Evolutionary conservation across 1,140 invertebrate genomes (phyloP), one percentile per base, ranked within the genome.

Genomic region (Bombus polaris): DNA sequence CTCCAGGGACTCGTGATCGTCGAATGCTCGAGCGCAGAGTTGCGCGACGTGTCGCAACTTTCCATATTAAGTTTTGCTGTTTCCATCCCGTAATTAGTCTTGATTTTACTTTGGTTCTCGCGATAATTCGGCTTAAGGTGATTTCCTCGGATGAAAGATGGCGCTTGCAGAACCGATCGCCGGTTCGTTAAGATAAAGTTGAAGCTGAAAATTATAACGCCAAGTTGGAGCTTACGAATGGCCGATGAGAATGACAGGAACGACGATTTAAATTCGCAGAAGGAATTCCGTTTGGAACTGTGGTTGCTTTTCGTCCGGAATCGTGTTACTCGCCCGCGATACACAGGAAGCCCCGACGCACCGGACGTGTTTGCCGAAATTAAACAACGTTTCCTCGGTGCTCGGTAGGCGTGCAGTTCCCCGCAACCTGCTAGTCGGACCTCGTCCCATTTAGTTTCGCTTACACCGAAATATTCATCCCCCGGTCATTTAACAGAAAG

Each of bases 381-480:
- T 93, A 91, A 91, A 92, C 90, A 88, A 87, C 72, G 85, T 87
- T 84, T 87, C 73, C 85, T 78, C 82, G 83, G n/a, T 87, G 28
- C 74, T 6, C 6, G 13, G 25, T 18, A 22, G 35, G 70, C 53
- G 68, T 22, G 12, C 62, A 47, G 37, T 57, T 22, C 32, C 65
- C 57, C 39, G 53, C 70, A 66, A 53, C 62, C 44, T 25, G 22
- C 74, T 65, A 68, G 66, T 42, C 68, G 74, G 35, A 77, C 81
- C 76, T 81, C 83, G 73, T 86, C 62, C 37, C 65, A 73, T 83
- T 87, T 57, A 82, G 87, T 74, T 73, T 85, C 91, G 86, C 86
- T 92, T 90, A 91, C 88, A 92, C 37, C 89, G 89, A 89, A 85
- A 90, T 89, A 87, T 85, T 92, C 88, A 91, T 92, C 87, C 84